Evolutionary conservation across 2,888 invertebrate genomes (phyloP).

Genomic region (Poecilus cupreus): DNA sequence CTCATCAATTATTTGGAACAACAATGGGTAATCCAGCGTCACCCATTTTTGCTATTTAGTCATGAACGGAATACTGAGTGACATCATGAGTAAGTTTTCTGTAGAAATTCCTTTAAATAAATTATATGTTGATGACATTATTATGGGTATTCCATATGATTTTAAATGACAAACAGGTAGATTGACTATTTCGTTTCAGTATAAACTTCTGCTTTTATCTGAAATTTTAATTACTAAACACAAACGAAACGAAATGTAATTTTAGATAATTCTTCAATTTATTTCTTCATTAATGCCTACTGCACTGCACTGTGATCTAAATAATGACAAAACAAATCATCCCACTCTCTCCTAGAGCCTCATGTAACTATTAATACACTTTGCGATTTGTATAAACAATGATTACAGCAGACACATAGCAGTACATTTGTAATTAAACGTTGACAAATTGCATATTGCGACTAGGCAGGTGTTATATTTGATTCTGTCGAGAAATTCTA

Average conservation of each 20-base stretch:
- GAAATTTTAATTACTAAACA: background rate
- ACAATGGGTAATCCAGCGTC: too few relatives aligned
- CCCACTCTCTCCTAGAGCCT: too few relatives aligned
- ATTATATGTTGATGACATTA: too few relatives aligned
- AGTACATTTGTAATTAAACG: background rate
- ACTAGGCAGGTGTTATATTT: constrained; percentile 4
- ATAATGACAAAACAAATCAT: background rate
- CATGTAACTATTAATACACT: background rate
- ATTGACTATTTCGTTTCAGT: too few relatives aligned
- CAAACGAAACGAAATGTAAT: background rate
- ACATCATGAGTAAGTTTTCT: too few relatives aligned
- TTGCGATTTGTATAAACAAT: background rate
- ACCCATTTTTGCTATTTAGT: too few relatives aligned
- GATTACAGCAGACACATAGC: background rate
- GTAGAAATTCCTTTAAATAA: too few relatives aligned
- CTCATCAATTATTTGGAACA: too few relatives aligned
- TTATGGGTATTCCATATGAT: background rate
- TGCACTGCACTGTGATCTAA: background rate
- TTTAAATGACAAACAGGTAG: background rate
- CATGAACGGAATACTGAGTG: too few relatives aligned
- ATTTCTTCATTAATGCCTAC: background rate
- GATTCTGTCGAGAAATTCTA: background rate
- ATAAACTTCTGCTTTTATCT: too few relatives aligned
- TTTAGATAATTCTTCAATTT: constrained; percentile 9
- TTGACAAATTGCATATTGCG: background rate